Conservation (phyloP, 2,797 vertebrate species). For the Falco naumanni region DNA sequence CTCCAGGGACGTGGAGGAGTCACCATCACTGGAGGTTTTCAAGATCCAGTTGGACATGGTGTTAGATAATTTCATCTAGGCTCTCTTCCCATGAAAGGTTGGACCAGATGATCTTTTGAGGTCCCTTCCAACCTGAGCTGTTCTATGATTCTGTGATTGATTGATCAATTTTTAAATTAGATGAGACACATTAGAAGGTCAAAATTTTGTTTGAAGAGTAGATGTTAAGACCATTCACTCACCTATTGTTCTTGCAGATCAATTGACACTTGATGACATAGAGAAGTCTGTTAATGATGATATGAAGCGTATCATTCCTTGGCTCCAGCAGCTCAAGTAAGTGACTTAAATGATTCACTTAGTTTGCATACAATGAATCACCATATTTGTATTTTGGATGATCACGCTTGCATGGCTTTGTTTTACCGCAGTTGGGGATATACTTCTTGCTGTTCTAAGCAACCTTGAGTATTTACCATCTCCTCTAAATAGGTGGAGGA, state of each 20-base stretch:
- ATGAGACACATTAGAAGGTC: not conserved
- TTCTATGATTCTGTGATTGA: not conserved
- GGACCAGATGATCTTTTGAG: not conserved
- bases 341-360: slow-evolving; percentile 48
- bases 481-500: not conserved
- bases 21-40: not conserved
- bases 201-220: not conserved
- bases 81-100: not conserved
- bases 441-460: not conserved
- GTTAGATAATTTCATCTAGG: not conserved
- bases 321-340: slow-evolving; percentile 97
- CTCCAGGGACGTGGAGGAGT: not conserved
- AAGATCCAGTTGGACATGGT: not conserved
- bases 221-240: not conserved
- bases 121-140: not conserved
- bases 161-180: not conserved
- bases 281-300: slow-evolving; percentile 97
- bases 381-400: not conserved
- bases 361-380: not conserved
- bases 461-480: not conserved
- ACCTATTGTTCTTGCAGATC: slow-evolving; percentile 81
- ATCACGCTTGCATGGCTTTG: not conserved
- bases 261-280: slow-evolving; percentile 92
- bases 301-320: slow-evolving; percentile 93
- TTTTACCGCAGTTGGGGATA: not conserved